A percentile compares a stretch with the other conserved stretches of the same genome.
phyloP scores from a whole-genome alignment of 1,140 invertebrate genomes.

The Latrodectus geometricus region DNA sequence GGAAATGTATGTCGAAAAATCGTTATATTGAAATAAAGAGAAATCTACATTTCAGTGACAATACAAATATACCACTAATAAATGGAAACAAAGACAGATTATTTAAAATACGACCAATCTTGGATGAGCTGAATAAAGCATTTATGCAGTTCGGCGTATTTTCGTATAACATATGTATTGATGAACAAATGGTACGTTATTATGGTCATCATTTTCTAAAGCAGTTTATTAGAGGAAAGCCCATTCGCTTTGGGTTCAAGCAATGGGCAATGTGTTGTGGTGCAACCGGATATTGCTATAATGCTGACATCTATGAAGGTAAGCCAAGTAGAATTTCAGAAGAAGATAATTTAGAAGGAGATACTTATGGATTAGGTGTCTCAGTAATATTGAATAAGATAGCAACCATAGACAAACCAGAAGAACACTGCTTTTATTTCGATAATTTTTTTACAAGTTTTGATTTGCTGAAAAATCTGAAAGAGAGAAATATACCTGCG shows the following conservation, averaged over 20 bases:
- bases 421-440: slow-evolving; percentile 37
- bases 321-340: slow-evolving; percentile 31
- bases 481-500: slow-evolving; percentile 37
- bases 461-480: slow-evolving; percentile 41
- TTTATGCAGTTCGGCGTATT: slow-evolving; percentile 41
- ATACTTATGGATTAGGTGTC: slow-evolving; percentile 20
- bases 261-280: slow-evolving; percentile 36
- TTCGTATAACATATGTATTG: slow-evolving; percentile 42
- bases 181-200: slow-evolving; percentile 42
- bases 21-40: slow-evolving; percentile 40
- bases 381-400: slow-evolving; percentile 43
- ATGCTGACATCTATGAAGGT: slow-evolving; percentile 33
- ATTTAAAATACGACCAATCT: slow-evolving; percentile 40
- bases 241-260: slow-evolving; percentile 34
- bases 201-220: slow-evolving; percentile 42
- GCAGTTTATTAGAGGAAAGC: slow-evolving; percentile 41
- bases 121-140: slow-evolving; percentile 41
- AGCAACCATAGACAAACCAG: slow-evolving; percentile 39
- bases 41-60: slow-evolving; percentile 42
- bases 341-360: slow-evolving; percentile 32
- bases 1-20: slow-evolving; percentile 42
- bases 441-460: slow-evolving; percentile 41
- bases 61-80: slow-evolving; percentile 41
- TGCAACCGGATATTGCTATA: slow-evolving; percentile 34
- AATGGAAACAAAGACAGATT: slow-evolving; percentile 42